Base-by-base conservation (phyloP, 2,113 vertebrate species). In the Conger conger region DNA sequence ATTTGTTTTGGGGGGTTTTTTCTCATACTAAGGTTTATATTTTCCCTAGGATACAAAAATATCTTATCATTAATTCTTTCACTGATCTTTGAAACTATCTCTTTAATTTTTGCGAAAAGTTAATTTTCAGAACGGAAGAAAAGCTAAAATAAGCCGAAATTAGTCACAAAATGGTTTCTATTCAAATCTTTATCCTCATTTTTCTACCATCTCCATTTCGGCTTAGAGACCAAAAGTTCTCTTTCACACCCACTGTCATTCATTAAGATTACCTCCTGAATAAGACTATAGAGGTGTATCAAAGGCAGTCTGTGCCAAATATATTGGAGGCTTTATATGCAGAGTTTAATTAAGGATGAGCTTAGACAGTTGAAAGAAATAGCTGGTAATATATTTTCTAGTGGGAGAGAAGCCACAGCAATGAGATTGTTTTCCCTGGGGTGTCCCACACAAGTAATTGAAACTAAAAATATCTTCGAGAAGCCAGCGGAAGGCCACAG, bases 381-480 rank as follows among this genome's bases (percentile, higher is more conserved):
- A 38, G 33, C 3, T 78, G 33, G 76, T 23, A 78, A 78, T 78
- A 38, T 37, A 11, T 78, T 78, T 20, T 78, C 76, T 13, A 78
- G 76, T 37, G 36, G 36, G 76, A 23, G 76, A 78, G 37, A 18
- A 78, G 35, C 76, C 15, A 18, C 16, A 20, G 33, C 37, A 18
- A 78, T 78, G 76, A 78, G 76, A 38, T 73, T 73, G 76, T 37
- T 17, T 35, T 78, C 76, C 76, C 76, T 35, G 17, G 76, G 37
- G 76, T 78, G 76, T 78, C 76, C 76, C 35, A 37, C 76, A 37
- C 76, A 37, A 78, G 76, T 78, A 78, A 78, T 78, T 78, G 76
- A 78, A 78, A 38, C 76, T 78, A 78, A 78, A 78, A 78, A 78
- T 78, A 78, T 37, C 76, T 78, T 38, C 4, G 36, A 73, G 68